Evolutionary conservation across 2,113 vertebrate genomes (phyloP).

Genomic region (Pedetes capensis): DNA sequence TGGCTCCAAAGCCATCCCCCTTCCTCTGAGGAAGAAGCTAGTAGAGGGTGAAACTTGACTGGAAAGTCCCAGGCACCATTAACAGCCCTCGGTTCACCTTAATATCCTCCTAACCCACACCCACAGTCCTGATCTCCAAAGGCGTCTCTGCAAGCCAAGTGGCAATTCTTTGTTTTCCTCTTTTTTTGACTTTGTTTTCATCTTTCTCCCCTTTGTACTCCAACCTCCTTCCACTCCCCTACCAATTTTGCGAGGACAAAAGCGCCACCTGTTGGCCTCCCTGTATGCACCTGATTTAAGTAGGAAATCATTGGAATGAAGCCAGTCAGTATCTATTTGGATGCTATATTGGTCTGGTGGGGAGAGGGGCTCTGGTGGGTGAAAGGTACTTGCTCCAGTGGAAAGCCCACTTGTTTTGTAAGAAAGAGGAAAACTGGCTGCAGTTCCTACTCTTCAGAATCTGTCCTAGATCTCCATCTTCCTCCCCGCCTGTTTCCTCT

Average conservation of each 20-base stretch:
- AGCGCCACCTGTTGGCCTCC: constrained; percentile 63
- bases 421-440: not conserved
- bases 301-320: not conserved
- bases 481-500: not conserved
- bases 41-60: not conserved
- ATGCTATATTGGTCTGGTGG: not conserved
- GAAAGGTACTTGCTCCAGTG: not conserved
- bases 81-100: not conserved
- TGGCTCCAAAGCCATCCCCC: not conserved
- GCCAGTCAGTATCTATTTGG: not conserved
- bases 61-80: not conserved
- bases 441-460: not conserved
- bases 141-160: not conserved
- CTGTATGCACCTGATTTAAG: not conserved
- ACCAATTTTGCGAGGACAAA: constrained; percentile 51
- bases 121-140: not conserved
- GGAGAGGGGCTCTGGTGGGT: not conserved
- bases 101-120: not conserved
- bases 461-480: not conserved
- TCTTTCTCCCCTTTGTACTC: not conserved
- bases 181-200: not conserved
- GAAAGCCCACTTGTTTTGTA: not conserved
- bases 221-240: not conserved
- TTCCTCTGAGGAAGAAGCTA: not conserved
- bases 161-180: not conserved